Evolutionary conservation across 1,140 invertebrate species (phyloP).

Genomic region (Megalopta genalis): DNA sequence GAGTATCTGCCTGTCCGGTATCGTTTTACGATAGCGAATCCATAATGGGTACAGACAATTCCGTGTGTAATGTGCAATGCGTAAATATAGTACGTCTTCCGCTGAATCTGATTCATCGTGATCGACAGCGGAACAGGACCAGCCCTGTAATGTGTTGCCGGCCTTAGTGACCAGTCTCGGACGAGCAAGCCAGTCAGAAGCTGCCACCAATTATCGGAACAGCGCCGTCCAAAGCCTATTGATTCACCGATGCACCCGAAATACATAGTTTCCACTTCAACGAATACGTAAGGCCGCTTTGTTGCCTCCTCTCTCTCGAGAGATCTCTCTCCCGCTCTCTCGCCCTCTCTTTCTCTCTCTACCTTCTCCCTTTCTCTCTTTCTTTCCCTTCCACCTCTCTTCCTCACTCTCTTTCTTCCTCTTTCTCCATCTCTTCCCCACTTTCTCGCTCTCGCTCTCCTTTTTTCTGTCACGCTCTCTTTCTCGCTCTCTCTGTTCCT

Average conservation of each 20-base stretch:
- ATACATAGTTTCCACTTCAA: slow-evolving; percentile 30
- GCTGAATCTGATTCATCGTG: no score
- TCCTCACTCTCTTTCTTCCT: no score
- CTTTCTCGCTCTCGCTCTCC: neutral
- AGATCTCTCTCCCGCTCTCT: no score
- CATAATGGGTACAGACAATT: no score
- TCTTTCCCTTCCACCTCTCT: no score
- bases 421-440: no score
- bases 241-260: slow-evolving; percentile 19
- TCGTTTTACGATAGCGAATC: no score
- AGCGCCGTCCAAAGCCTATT: slow-evolving; percentile 26
- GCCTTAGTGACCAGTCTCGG: neutral
- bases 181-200: slow-evolving; percentile 1
- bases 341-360: neutral
- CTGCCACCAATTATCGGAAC: slow-evolving; percentile 22
- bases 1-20: no score
- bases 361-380: neutral
- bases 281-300: slow-evolving; percentile 1
- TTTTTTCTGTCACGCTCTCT: neutral
- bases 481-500: no score
- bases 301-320: neutral
- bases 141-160: neutral
- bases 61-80: no score
- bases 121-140: neutral
- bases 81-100: no score